Percentiles rank a stretch among this genome's conserved stretches.
Evolutionary conservation across 2,113 vertebrate genomes (phyloP).

Genomic region (Triplophysa tibetana): DNA sequence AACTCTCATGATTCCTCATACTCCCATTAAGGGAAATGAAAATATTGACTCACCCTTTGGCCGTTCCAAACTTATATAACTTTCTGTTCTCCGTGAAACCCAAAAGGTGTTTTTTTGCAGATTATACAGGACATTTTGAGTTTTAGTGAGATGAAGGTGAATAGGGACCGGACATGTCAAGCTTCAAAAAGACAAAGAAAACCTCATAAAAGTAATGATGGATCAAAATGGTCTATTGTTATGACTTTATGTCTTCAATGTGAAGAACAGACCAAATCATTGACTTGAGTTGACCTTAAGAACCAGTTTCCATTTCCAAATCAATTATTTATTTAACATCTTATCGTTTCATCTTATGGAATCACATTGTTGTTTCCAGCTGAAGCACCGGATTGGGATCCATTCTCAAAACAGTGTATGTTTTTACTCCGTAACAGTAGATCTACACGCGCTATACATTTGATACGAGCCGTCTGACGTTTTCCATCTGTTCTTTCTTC

Average conservation of each 20-base stretch:
- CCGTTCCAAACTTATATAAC: neutral
- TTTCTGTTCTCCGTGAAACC: too few relatives aligned
- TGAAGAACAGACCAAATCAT: too few relatives aligned
- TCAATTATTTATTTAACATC: neutral
- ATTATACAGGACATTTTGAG: too few relatives aligned
- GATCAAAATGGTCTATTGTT: too few relatives aligned
- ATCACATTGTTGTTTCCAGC: neutral
- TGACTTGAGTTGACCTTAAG: too few relatives aligned
- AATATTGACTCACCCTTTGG: neutral
- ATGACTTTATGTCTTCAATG: too few relatives aligned
- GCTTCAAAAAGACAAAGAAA: too few relatives aligned
- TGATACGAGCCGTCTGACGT: neutral
- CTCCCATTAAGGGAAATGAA: neutral
- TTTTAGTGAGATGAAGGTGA: too few relatives aligned
- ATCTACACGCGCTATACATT: neutral
- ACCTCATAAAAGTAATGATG: too few relatives aligned
- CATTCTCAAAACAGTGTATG: neutral
- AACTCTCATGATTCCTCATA: neutral
- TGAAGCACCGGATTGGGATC: neutral
- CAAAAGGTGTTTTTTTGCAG: too few relatives aligned
- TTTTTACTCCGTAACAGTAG: neutral
- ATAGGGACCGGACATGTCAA: too few relatives aligned
- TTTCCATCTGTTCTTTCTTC: conserved; percentile 22
- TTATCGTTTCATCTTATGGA: conserved; percentile 5
- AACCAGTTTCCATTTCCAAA: too few relatives aligned